Conservation (phyloP, 2,797 vertebrate genomes). For the Acanthopagrus latus region DNA sequence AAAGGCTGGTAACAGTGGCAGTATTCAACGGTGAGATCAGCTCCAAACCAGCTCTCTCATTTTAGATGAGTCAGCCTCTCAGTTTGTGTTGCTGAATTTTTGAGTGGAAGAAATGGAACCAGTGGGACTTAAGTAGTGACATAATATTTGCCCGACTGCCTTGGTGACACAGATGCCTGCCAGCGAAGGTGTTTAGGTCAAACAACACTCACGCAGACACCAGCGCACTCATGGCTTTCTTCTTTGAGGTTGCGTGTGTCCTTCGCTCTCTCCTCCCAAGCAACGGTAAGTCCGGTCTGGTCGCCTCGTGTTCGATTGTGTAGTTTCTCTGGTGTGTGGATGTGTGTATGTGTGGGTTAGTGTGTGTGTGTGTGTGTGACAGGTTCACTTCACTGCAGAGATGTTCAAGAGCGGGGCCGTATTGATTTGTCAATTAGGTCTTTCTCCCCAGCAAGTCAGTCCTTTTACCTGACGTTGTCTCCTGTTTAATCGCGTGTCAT, state of each 20-base stretch:
- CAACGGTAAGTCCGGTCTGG: constrained; percentile 61
- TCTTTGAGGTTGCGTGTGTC: constrained; percentile 75
- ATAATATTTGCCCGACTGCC: background rate
- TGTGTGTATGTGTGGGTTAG: constrained; percentile 8
- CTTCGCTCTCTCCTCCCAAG: constrained; percentile 73
- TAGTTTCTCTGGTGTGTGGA: background rate
- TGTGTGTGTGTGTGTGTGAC: constrained; percentile 9
- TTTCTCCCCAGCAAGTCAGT: constrained; percentile 30
- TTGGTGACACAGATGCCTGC: background rate
- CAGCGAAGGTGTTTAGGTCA: constrained; percentile 43
- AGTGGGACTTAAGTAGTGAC: constrained; percentile 2
- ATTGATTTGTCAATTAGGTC: constrained; percentile 55
- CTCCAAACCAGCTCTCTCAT: background rate
- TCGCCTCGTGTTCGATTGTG: background rate
- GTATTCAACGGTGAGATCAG: background rate
- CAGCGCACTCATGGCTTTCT: constrained; percentile 75
- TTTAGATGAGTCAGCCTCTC: background rate
- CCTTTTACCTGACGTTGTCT: constrained; percentile 16
- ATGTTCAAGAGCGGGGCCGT: constrained; percentile 5
- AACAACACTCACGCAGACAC: background rate
- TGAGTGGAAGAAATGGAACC: background rate
- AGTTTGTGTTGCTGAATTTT: background rate
- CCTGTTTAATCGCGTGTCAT: constrained; percentile 35
- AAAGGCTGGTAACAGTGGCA: constrained; percentile 23
- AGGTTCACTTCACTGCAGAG: background rate